Evolutionary conservation across 2,113 vertebrate genomes (phyloP).

Genomic region (Pantherophis guttatus): DNA sequence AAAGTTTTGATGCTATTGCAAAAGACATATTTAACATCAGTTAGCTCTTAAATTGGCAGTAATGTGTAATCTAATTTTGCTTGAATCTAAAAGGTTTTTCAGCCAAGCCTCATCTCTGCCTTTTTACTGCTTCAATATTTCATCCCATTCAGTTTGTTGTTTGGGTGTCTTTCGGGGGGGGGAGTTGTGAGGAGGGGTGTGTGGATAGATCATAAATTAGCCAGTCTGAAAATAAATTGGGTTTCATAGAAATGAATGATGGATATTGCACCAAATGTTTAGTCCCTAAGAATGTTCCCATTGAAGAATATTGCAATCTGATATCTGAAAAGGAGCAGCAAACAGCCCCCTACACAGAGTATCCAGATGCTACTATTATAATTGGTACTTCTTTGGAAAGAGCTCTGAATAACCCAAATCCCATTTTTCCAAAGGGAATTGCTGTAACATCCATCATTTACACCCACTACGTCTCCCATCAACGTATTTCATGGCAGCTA

Average conservation of each 20-base stretch:
- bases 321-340: background rate
- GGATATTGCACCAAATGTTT: background rate
- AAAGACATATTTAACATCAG: background rate
- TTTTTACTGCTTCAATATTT: conserved; percentile 37
- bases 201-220: conserved; percentile 42
- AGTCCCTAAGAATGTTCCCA: background rate
- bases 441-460: background rate
- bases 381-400: background rate
- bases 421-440: background rate
- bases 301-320: background rate
- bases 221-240: conserved; percentile 27
- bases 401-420: background rate
- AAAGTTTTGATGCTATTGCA: background rate
- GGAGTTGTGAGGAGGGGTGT: background rate
- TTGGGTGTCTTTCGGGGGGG: background rate
- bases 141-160: conserved; percentile 30
- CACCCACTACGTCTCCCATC: background rate
- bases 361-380: background rate
- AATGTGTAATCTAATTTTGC: conserved; percentile 26
- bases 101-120: conserved; percentile 29
- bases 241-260: conserved; percentile 13
- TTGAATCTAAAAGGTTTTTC: conserved; percentile 29
- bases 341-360: background rate
- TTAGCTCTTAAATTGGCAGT: background rate
- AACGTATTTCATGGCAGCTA: background rate